Evolutionary conservation across 2,113 vertebrate species (phyloP), one percentile per base, ranked within the genome.

Genomic region (Sceloporus tristichus): DNA sequence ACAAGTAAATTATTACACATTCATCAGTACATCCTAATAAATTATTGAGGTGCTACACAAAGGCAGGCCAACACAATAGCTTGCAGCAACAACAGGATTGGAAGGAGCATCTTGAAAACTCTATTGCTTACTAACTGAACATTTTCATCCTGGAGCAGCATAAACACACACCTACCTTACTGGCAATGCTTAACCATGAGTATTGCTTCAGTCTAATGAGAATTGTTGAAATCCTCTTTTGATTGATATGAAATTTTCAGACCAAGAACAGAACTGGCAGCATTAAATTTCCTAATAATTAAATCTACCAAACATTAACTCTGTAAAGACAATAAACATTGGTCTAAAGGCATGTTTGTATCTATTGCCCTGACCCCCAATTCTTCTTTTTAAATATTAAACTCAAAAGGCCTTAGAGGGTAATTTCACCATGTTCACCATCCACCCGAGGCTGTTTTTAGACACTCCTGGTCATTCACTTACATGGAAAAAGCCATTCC

Each of bases 1-100:
- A 89, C 66, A 38, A 89, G 83, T 14, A 82, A 82, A 89, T 82
- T 90, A 93, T 85, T 85, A 92, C 87, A 88, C 68, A 87, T 29
- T 82, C 78, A 78, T 85, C 79, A 81, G 3, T 71, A 9, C 29
- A 9, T 2, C 79, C 16, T 86, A 86, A 92, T 54, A 91, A 86
- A 89, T 93, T 18, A 93, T 16, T 82, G 54, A 91, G 82, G 88
- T 82, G 4, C 89, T 82, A 42, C 65, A 42, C 16, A 73, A 85
- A 84, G 53, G 54, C 53, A 68, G 79, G 34, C 74, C 93, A 91
- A 74, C 53, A 84, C 34, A 86, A 89, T 0, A 0, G 85, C 42
- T 13, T 88, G 14, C 38, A 71, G 75, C 13, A 90, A 93, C 81
- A 18, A 21, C 62, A 2, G 38, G 14, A n/a, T 29, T 87, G 13